Base-by-base conservation (phyloP, 2,888 invertebrate species). In the Eupithecia pulchellata region DNA sequence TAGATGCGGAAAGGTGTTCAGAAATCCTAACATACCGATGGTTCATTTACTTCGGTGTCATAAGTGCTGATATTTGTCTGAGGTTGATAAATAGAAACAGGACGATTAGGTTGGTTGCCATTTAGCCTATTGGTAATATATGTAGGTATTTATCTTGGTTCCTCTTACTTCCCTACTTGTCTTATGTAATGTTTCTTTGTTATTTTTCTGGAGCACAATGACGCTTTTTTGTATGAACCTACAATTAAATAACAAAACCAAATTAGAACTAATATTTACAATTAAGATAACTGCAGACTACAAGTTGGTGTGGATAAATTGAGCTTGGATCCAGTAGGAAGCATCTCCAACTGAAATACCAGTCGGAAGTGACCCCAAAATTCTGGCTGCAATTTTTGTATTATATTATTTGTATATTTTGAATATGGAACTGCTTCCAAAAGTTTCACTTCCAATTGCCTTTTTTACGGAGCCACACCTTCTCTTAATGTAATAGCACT, bases 31-130 rank as follows among this genome's bases (percentile, higher is more conserved):
- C 57, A 57, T 57, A 17, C 57, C 57, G 57, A 57, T 29, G 57
- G 29, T 57, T 52, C 25, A 13, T 57, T 29, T 57, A 57, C 55
- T 57, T 57, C 29, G 57, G 29, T 29, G 57, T 57, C 57, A 60
- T 34, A 60, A 60, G 32, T 60, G 30, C 9, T 34, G 57, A 29
- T 57, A 17, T 57, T 57, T 3, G 57, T 57, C 17, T 29, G 29
- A 55, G 14, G 9, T 55, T 27, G 52, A 42, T 42, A 2, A n/a
- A 42, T 42, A 20, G 11, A 52, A 52, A 11, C 25, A 52, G 52
- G n/a, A 25, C 25, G 11, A 25, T 52, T 20, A 47, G 47, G 47
- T 20, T 9, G 20, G 47, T 20, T 20, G 1, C 47, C 0, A 47
- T 47, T 9, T 47, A 47, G 47, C 20, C 11, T 11, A 0, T 11